Base-by-base conservation (phyloP, 2,797 vertebrate genomes). In the Myotis findleyi region DNA sequence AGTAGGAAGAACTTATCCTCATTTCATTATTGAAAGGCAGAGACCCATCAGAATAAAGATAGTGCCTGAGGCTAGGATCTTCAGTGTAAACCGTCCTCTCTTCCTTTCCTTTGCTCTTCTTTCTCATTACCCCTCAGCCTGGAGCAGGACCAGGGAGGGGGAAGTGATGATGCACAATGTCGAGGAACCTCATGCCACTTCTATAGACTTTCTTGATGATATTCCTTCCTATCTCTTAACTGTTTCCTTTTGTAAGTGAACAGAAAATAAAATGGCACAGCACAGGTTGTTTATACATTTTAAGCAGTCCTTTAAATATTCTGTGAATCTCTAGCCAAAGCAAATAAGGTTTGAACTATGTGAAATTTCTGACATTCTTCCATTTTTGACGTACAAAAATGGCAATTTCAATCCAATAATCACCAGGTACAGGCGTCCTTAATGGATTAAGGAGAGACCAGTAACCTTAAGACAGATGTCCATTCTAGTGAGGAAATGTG, bases 361-460 rank as follows among this genome's bases (percentile, higher is more conserved):
- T 41, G 51, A 66, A 47, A 91, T 66, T 59, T 92, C 16, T 87
- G 6, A 75, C 77, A 51, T 7, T 71, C 20, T 83, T 53, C 33
- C 6, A 47, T 85, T 83, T 91, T 25, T 68, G 51, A 95, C 12
- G 36, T 89, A 69, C 5, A 94, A 87, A 90, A 88, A 57, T 82
- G 16, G 13, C 1, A 20, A 62, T 59, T 93, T 66, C 33, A 81
- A 30, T 2, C 7, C 83, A 62, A 33, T 33, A 55, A 51, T 93
- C 62, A 38, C 59, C 1, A 62, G 27, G 3, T 18, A 81, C 6
- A 71, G 47, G 7, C 23, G 2, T 77, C 21, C 81, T 85, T 59
- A 86, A 59, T 13, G 55, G 7, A 18, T 49, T 84, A 80, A 82
- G 25, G 36, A 91, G n/a, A 89, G 53, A 71, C 13, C 30, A 87